Evolutionary conservation across 1,140 invertebrate genomes (phyloP).

Genomic region (Brachionus sp.): DNA sequence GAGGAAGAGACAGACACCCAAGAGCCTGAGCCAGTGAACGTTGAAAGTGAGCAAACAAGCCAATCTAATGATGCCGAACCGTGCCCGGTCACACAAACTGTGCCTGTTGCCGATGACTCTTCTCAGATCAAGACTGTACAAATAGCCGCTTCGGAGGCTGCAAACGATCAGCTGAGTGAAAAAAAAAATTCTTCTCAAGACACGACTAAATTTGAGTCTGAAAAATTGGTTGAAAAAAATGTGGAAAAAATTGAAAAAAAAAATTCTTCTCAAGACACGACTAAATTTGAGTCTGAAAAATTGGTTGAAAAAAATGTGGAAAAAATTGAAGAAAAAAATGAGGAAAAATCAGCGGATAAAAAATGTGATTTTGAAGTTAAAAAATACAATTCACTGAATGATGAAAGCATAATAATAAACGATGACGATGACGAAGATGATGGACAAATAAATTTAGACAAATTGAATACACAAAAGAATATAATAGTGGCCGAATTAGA

Average conservation of each 20-base stretch:
- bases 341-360: neutral
- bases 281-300: neutral
- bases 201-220: neutral
- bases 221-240: neutral
- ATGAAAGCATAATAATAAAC: conserved; percentile 23
- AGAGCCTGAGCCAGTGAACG: neutral
- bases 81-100: neutral
- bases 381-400: conserved; percentile 6
- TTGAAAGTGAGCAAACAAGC: neutral
- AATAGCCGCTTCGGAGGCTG: neutral
- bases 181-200: neutral
- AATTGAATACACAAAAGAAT: neutral
- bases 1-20: neutral
- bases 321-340: neutral
- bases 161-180: neutral
- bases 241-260: neutral
- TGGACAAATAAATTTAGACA: neutral
- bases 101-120: neutral
- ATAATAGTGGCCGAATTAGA: neutral
- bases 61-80: neutral
- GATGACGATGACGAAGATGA: conserved; percentile 1
- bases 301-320: neutral
- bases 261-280: no score
- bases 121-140: neutral
- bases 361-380: neutral